Evolutionary conservation across 2,888 invertebrate genomes (phyloP), one percentile per base, ranked within the genome.

Genomic region (Orchesellides sinensis): DNA sequence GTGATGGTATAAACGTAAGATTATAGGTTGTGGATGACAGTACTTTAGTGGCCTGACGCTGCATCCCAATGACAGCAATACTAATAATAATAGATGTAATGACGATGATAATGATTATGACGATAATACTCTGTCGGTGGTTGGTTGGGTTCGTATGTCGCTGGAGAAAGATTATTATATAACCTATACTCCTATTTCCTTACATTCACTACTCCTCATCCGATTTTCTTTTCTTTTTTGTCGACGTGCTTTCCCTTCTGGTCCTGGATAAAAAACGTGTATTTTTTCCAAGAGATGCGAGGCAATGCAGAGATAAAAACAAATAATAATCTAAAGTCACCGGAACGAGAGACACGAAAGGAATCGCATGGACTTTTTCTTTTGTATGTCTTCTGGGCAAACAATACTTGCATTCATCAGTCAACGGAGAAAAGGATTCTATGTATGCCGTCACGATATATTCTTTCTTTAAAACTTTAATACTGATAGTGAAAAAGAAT

Each of bases 101-200:
- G 40, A 63, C 40, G 63, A 63, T 40, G 63, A 63, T 63, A 63
- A 63, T 63, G 63, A 63, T 63, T 63, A 63, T 63, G 63, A 63
- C n/a, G 63, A 40, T 63, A 40, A 21, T 40, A 40, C 21, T 21
- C 19, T 52, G 63, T 23, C 63, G 63, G 12, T 19, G 61, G 8
- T 25, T 56, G n/a, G 12, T 12, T 2, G 23, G 21, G 10, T 6
- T 40, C 2, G 40, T 40, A 40, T 40, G 40, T 10, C 5, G 10
- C 25, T 19, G 17, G 4, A 35, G 40, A 8, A 35, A 10, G 40
- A 63, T 8, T 17, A 23, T 23, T 40, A 59, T 56, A 56, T 59
- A 59, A 59, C 59, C 29, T 59, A 8, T 17, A 29, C 59, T n/a
- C 27, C 12, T 17, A 8, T 32, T 32, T 59, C 17, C 59, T 12